phyloP scores from a whole-genome alignment of 2,888 invertebrate genomes.

The Sclerodermus sp. region DNA sequence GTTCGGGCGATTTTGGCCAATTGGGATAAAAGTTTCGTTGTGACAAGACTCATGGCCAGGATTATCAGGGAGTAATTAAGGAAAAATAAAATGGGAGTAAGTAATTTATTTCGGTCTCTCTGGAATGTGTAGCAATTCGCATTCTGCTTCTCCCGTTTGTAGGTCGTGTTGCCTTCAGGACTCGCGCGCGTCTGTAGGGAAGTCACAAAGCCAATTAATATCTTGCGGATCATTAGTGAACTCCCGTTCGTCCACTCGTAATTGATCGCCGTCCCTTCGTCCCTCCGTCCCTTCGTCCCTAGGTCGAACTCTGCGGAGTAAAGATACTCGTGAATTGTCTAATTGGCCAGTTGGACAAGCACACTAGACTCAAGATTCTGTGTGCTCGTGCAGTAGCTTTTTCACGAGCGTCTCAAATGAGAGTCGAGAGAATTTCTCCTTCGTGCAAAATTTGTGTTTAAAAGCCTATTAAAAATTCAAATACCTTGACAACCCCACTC shows the following conservation, averaged over 20 bases:
- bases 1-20: too few species aligned
- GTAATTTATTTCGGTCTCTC: too few species aligned
- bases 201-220: slow-evolving; percentile 37
- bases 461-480: too few species aligned
- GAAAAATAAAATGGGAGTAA: too few species aligned
- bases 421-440: too few species aligned
- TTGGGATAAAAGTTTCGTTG: too few species aligned
- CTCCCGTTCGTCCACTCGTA: slow-evolving; percentile 33
- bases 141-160: background rate
- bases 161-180: background rate
- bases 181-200: background rate
- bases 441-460: too few species aligned
- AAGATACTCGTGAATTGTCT: slow-evolving; percentile 17
- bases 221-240: slow-evolving; percentile 38
- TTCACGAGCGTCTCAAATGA: too few species aligned
- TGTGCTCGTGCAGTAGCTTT: too few species aligned
- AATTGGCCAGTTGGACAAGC: slow-evolving; percentile 23
- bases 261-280: slow-evolving; percentile 27
- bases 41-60: too few species aligned
- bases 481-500: too few species aligned
- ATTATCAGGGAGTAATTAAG: too few species aligned
- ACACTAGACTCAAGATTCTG: slow-evolving; percentile 5
- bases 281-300: slow-evolving; percentile 12
- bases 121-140: background rate
- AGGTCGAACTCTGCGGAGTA: slow-evolving; percentile 6